Percentiles rank a stretch among this genome's conserved stretches.
Evolutionary conservation across 2,888 invertebrate species (phyloP).

Genomic region (Rhyacophila evoluta): DNA sequence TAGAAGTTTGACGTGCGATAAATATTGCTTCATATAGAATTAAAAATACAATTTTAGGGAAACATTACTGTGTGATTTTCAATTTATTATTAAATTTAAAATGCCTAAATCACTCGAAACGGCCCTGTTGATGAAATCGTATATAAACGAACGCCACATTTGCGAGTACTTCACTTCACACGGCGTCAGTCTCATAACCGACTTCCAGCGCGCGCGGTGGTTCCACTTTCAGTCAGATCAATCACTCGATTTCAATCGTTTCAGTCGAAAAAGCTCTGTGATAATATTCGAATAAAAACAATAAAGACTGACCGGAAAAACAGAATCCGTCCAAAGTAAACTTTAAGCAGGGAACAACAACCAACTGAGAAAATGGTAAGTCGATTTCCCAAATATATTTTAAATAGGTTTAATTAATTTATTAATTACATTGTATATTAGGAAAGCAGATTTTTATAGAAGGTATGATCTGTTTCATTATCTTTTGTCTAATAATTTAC

Average conservation of each 20-base stretch:
- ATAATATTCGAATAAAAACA: slow-evolving; percentile 30
- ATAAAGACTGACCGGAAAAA: slow-evolving; percentile 43
- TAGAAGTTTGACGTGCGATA: no score
- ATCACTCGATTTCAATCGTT: neutral
- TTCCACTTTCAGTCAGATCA: neutral
- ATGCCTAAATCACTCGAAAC: neutral
- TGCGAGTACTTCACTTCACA: slow-evolving; percentile 36
- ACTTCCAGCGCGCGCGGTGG: slow-evolving; percentile 60
- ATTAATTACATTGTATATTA: no score
- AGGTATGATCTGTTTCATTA: no score
- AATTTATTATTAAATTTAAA: no score
- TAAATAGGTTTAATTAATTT: no score
- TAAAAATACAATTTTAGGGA: no score
- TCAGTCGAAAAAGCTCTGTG: slow-evolving; percentile 45
- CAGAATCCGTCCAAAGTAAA: neutral
- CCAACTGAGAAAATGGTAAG: neutral
- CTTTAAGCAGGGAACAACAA: neutral
- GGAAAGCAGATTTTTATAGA: no score
- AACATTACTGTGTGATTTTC: no score
- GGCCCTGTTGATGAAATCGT: slow-evolving; percentile 20
- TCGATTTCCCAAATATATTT: neutral
- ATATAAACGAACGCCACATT: slow-evolving; percentile 26
- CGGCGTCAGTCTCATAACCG: slow-evolving; percentile 53
- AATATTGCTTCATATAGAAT: no score
- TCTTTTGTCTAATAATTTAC: no score